phyloP scores from a whole-genome alignment of 1,140 invertebrate species.

The Calycopis cecrops region DNA sequence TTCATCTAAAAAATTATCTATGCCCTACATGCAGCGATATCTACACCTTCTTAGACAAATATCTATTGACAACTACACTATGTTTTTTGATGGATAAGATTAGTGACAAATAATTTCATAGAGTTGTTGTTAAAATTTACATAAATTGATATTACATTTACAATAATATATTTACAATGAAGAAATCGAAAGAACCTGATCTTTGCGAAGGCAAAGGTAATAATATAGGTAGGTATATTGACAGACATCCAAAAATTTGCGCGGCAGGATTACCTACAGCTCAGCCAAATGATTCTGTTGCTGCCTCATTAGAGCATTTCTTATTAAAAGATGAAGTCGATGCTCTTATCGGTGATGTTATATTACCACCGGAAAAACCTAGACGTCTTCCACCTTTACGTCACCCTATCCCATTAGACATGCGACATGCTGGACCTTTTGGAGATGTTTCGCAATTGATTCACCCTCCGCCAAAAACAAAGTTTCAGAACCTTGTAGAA shows the following conservation, averaged over 20 bases:
- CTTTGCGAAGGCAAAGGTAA: conserved; percentile 57
- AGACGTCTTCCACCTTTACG: conserved; percentile 48
- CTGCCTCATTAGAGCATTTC: conserved; percentile 57
- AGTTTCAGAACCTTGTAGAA: conserved; percentile 68
- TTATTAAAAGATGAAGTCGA: conserved; percentile 67
- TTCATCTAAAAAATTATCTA: no score
- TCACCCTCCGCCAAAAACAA: conserved; percentile 61
- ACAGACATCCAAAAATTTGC: conserved; percentile 48
- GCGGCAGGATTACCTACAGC: conserved; percentile 61
- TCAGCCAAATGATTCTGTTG: conserved; percentile 48
- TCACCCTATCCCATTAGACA: conserved; percentile 41
- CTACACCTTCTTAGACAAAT: no score
- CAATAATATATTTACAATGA: no score
- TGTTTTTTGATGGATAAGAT: no score
- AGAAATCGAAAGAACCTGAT: no score
- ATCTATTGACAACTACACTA: no score
- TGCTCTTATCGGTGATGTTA: conserved; percentile 64
- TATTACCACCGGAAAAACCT: conserved; percentile 46
- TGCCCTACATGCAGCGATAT: no score
- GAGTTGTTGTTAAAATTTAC: no score
- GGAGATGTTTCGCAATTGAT: conserved; percentile 42
- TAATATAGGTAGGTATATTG: conserved; percentile 47
- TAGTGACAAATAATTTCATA: no score
- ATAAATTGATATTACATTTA: no score
- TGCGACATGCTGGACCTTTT: conserved; percentile 42